Conservation (phyloP, 1,140 invertebrate species). For the Campoletis sonorensis region DNA sequence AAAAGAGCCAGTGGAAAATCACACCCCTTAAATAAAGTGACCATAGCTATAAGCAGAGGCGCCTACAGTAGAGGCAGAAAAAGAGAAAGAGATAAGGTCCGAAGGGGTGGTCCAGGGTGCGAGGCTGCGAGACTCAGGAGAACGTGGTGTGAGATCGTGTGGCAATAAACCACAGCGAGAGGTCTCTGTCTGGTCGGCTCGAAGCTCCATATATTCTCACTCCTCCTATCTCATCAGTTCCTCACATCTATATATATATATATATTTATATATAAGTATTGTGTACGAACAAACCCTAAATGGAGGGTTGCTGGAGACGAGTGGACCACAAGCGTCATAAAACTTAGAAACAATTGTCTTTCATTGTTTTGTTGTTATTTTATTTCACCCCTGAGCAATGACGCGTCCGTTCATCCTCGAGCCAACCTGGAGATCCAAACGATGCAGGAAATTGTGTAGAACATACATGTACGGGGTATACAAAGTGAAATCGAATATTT, state of each 20-base stretch:
- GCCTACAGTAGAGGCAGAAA: constrained; percentile 51
- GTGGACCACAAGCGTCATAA: constrained; percentile 63
- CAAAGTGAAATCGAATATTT: neutral
- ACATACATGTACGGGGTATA: constrained; percentile 1
- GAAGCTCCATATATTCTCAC: constrained; percentile 34
- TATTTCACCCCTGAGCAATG: constrained; percentile 62
- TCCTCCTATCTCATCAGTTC: constrained; percentile 27
- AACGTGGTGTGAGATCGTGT: constrained; percentile 25
- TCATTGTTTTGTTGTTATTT: constrained; percentile 73
- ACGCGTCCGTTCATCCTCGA: constrained; percentile 49
- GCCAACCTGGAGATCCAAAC: constrained; percentile 49
- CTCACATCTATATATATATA: constrained; percentile 41
- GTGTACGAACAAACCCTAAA: constrained; percentile 3
- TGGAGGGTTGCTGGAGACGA: constrained; percentile 19
- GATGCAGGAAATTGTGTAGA: constrained; percentile 35
- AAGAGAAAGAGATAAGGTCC: constrained; percentile 44
- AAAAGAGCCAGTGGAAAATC: constrained; percentile 49
- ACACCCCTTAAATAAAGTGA: constrained; percentile 74
- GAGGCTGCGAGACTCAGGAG: constrained; percentile 26
- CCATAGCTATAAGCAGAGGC: constrained; percentile 49
- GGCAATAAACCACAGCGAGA: constrained; percentile 67
- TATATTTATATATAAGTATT: constrained; percentile 8
- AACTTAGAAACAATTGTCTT: constrained; percentile 73
- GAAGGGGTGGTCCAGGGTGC: constrained; percentile 55
- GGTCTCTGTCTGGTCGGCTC: constrained; percentile 61